Conservation (phyloP, 2,797 vertebrate genomes). For the Tiaroga cobitis region DNA sequence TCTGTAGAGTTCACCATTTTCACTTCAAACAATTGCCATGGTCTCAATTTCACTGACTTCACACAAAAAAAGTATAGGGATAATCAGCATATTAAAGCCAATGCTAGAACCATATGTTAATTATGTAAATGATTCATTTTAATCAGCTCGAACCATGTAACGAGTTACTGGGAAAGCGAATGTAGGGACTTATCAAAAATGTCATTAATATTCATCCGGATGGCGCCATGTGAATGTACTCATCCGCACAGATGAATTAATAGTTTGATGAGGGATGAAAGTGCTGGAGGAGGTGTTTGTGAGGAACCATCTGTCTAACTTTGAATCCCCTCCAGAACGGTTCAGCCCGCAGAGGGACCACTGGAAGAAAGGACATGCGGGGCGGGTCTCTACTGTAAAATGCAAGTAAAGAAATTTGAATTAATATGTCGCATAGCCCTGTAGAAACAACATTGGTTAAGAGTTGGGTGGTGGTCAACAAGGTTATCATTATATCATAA, state of each 20-base stretch:
- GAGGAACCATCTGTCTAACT: constrained; percentile 89
- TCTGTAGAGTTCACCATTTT: constrained; percentile 81
- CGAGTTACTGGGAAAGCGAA: constrained; percentile 92
- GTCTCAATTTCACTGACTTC: constrained; percentile 88
- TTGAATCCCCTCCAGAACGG: constrained; percentile 78
- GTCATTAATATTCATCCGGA: constrained; percentile 96
- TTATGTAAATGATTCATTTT: constrained; percentile 99
- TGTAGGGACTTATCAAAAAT: constrained; percentile 94
- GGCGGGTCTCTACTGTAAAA: constrained; percentile 19
- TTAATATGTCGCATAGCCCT: not conserved
- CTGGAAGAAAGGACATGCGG: constrained; percentile 54
- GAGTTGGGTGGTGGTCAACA: not conserved
- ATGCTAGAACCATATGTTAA: constrained; percentile 97
- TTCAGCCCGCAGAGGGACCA: constrained; percentile 38
- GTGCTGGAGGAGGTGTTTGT: constrained; percentile 86
- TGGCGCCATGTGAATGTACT: constrained; percentile 83
- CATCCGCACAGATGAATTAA: constrained; percentile 94
- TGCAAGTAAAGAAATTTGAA: constrained; percentile 18
- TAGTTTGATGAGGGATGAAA: constrained; percentile 94
- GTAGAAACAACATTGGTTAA: not conserved
- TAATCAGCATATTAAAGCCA: constrained; percentile 95
- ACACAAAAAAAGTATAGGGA: constrained; percentile 83
- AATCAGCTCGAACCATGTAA: constrained; percentile 96
- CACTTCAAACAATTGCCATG: constrained; percentile 86
- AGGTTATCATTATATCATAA: not conserved